Evolutionary conservation across 2,113 vertebrate genomes (phyloP), one percentile per base, ranked within the genome.

Genomic region (Takifugu flavidus): DNA sequence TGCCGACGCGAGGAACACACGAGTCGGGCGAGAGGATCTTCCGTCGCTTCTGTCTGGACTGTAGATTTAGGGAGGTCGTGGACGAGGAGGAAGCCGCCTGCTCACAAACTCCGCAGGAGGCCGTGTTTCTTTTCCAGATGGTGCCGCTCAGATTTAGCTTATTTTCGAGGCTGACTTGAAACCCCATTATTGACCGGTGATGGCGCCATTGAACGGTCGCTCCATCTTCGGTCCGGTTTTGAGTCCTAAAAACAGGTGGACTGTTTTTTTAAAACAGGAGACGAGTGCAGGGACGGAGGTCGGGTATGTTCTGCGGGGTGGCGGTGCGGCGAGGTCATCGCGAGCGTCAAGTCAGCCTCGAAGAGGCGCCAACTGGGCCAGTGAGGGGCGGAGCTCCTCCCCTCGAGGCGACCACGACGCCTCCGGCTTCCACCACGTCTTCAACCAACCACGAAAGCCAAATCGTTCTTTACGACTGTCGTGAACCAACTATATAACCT

Each of bases 401-500:
- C 11, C 34, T 39, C 4, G 2, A 39, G 7, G 34, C 14, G 13
- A 15, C 1, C 29, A 58, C 47, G 27, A 56, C 4, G 45, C n/a
- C 2, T 47, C 45, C 45, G 5, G 45, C 45, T 15, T 5, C 15
- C 45, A 47, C 45, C 1, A 7, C 45, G 43, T 73, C 67, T 67
- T 69, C 51, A 56, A 72, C 70, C 49, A 71, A 56, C 53, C 56
- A 56, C 61, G 46, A 61, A 72, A 86, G 87, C 87, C 82, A 90
- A 91, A 80, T 39, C 68, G 67, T 78, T 87, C 90, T 89, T 79
- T 87, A 79, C 88, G 88, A 89, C 89, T 90, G 86, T 88, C 92
- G 90, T 91, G 74, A 87, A 89, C 90, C 91, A 94, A 92, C 93
- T 91, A 90, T 92, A 79, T 88, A 86, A 93, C 93, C 94, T 95